A percentile compares a stretch with the other conserved stretches of the same genome.
Conservation (phyloP, 2,797 vertebrate species). For the Coluber constrictor region DNA sequence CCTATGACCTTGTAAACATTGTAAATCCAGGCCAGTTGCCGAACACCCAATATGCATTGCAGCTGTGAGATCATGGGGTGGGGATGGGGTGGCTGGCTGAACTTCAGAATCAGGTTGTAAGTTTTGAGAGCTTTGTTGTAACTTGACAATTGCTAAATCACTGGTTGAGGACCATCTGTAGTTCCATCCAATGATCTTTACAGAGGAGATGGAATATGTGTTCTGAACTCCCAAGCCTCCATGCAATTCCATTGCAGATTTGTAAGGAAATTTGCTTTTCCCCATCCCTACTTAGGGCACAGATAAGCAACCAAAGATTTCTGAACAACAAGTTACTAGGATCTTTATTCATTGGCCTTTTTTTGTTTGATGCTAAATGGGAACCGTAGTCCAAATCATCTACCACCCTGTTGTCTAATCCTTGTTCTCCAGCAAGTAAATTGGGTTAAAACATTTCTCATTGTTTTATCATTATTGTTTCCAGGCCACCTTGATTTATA, state of each 20-base stretch:
- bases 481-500: not conserved
- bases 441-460: not conserved
- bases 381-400: not conserved
- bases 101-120: not conserved
- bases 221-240: not conserved
- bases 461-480: not conserved
- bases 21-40: no score
- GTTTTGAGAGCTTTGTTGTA: not conserved
- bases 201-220: not conserved
- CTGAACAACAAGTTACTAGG: not conserved
- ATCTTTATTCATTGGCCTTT: not conserved
- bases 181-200: not conserved
- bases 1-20: no score
- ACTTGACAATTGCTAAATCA: not conserved
- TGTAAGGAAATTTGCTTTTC: not conserved
- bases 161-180: not conserved
- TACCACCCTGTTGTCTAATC: not conserved
- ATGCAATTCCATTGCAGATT: not conserved
- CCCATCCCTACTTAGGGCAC: not conserved
- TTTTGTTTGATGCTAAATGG: not conserved
- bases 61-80: no score
- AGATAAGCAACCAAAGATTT: not conserved
- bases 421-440: not conserved
- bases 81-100: no score
- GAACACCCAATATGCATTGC: no score